Evolutionary conservation across 1,140 invertebrate genomes (phyloP).

Genomic region (Nilaparvata lugens): DNA sequence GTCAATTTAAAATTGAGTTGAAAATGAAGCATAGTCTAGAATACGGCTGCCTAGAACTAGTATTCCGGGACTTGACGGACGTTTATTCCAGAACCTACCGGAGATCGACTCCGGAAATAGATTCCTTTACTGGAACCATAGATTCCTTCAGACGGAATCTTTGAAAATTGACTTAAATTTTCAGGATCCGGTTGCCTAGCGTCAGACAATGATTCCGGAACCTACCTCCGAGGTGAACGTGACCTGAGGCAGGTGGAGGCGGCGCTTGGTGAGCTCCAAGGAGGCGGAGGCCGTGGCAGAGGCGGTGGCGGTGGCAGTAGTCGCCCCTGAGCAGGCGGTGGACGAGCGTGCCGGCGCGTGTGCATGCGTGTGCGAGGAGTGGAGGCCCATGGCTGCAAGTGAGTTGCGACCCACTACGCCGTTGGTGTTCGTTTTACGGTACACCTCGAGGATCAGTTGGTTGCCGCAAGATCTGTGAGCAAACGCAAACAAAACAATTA

Average conservation of each 20-base stretch:
- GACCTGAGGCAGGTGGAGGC: conserved; percentile 63
- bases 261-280: conserved; percentile 44
- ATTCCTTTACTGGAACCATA: too few relatives aligned
- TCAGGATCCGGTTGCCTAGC: too few relatives aligned
- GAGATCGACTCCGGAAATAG: too few relatives aligned
- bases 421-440: conserved; percentile 43
- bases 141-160: too few relatives aligned
- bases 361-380: conserved; percentile 9
- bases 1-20: too few relatives aligned
- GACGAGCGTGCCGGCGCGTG: conserved; percentile 29
- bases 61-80: too few relatives aligned
- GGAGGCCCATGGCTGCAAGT: conserved; percentile 28
- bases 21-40: too few relatives aligned
- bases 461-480: conserved; percentile 51
- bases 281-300: conserved; percentile 38
- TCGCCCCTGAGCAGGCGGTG: conserved; percentile 39
- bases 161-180: too few relatives aligned
- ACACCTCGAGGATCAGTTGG: conserved; percentile 65
- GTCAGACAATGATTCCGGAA: conserved; percentile 45
- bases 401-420: conserved; percentile 15
- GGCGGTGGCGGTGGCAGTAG: conserved; percentile 17
- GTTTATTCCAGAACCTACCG: too few relatives aligned
- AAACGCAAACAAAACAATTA: conserved; percentile 11
- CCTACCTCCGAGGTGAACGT: conserved; percentile 78
- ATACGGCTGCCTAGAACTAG: too few relatives aligned